Evolutionary conservation across 2,113 vertebrate genomes (phyloP).

Genomic region (Pagrus major): DNA sequence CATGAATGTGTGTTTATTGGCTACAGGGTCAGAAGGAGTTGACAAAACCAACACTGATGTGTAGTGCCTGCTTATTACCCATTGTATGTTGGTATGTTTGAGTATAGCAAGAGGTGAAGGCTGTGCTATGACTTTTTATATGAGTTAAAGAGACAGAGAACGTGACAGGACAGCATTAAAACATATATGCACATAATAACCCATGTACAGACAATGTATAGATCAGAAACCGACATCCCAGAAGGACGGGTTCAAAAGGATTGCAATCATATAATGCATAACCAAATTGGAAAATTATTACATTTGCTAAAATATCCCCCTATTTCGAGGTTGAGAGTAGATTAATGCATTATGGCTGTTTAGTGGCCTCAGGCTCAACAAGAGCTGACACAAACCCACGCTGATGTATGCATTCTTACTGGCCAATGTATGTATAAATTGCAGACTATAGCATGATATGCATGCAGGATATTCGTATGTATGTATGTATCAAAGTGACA

Average conservation of each 20-base stretch:
- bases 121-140: conserved; percentile 15
- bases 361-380: conserved; percentile 22
- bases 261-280: background rate
- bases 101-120: conserved; percentile 5
- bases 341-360: conserved; percentile 36
- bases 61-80: conserved; percentile 24
- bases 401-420: conserved; percentile 25
- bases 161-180: background rate
- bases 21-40: conserved; percentile 27
- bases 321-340: conserved; percentile 11
- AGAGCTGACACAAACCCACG: conserved; percentile 33
- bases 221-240: background rate
- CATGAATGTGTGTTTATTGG: conserved; percentile 11
- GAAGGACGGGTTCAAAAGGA: background rate
- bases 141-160: conserved; percentile 3
- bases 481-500: conserved; percentile 13
- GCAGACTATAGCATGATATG: conserved; percentile 24
- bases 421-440: conserved; percentile 24
- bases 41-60: conserved; percentile 34
- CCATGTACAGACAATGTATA: background rate
- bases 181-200: background rate
- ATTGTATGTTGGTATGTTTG: background rate
- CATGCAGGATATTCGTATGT: background rate
- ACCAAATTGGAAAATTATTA: background rate
- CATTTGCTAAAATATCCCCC: conserved; percentile 3